Percentiles rank a stretch among this genome's conserved stretches.
phyloP scores from a whole-genome alignment of 1,140 invertebrate species.

The Tetramorium parvispinum region DNA sequence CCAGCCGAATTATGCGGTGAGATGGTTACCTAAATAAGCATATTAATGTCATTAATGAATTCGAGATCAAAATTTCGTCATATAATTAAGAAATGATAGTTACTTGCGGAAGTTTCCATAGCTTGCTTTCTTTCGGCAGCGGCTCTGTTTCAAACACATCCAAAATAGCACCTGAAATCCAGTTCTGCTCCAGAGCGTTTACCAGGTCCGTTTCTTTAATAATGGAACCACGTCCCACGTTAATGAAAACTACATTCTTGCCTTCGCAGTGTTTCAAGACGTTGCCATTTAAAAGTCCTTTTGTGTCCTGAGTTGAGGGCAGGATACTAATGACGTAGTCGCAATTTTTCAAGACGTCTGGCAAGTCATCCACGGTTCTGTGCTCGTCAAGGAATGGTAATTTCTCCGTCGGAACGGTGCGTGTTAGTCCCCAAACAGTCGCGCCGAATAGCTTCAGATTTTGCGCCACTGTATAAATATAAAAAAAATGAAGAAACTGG shows the following conservation, averaged over 20 bases:
- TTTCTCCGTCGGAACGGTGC: conserved; percentile 71
- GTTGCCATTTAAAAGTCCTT: conserved; percentile 85
- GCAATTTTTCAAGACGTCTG: conserved; percentile 84
- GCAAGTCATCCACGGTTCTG: conserved; percentile 80
- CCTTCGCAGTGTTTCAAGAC: conserved; percentile 83
- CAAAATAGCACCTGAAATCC: conserved; percentile 87
- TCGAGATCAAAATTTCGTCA: background rate
- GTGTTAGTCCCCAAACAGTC: conserved; percentile 80
- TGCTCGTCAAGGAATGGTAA: conserved; percentile 74
- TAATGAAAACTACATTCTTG: conserved; percentile 86
- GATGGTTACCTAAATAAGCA: conserved; percentile 84
- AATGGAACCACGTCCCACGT: conserved; percentile 87
- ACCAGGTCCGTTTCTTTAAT: conserved; percentile 86
- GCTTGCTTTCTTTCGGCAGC: conserved; percentile 83
- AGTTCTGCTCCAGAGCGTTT: conserved; percentile 86
- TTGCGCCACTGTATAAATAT: conserved; percentile 80
- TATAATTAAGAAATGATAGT: background rate
- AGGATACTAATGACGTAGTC: conserved; percentile 88
- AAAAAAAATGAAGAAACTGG: conserved; percentile 10
- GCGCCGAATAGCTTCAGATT: conserved; percentile 82
- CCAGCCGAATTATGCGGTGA: conserved; percentile 87
- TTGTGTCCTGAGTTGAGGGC: conserved; percentile 86
- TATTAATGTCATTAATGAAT: background rate
- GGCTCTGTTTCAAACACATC: conserved; percentile 88
- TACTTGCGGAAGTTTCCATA: conserved; percentile 86